phyloP scores from a whole-genome alignment of 1,140 invertebrate species.

The Lordiphosa collinella region DNA sequence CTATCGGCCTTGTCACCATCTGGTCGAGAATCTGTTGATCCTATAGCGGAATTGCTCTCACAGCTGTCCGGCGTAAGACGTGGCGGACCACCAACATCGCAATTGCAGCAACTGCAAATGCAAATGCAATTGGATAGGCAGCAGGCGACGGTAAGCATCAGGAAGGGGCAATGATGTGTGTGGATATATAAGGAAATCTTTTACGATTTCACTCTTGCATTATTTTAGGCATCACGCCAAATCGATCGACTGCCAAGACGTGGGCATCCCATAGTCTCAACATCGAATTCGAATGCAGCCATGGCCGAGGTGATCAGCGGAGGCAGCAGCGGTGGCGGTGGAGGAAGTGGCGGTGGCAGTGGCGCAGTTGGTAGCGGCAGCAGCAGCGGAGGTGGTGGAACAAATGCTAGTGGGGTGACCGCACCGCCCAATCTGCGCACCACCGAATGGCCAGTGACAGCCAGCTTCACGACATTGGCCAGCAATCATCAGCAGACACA shows the following conservation, averaged over 20 bases:
- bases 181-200: conserved; percentile 41
- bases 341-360: conserved; percentile 39
- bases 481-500: conserved; percentile 75
- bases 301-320: conserved; percentile 77
- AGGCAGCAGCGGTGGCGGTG: conserved; percentile 40
- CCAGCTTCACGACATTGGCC: conserved; percentile 61
- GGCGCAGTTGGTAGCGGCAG: conserved; percentile 55
- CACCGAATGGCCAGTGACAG: conserved; percentile 72
- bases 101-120: conserved; percentile 94
- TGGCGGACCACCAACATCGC: conserved; percentile 85
- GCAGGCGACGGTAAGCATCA: conserved; percentile 85
- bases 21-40: conserved; percentile 93
- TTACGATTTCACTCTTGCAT: conserved; percentile 41
- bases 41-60: conserved; percentile 95
- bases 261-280: conserved; percentile 80
- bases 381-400: conserved; percentile 28
- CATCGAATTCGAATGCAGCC: conserved; percentile 79
- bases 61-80: conserved; percentile 94
- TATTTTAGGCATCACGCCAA: conserved; percentile 87
- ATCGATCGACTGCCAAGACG: conserved; percentile 91
- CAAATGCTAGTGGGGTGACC: conserved; percentile 41
- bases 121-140: conserved; percentile 92
- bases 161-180: background rate
- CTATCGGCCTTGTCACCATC: conserved; percentile 89
- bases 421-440: conserved; percentile 64